phyloP scores from a whole-genome alignment of 2,888 invertebrate species.

The Lasioglossum villosulum region DNA sequence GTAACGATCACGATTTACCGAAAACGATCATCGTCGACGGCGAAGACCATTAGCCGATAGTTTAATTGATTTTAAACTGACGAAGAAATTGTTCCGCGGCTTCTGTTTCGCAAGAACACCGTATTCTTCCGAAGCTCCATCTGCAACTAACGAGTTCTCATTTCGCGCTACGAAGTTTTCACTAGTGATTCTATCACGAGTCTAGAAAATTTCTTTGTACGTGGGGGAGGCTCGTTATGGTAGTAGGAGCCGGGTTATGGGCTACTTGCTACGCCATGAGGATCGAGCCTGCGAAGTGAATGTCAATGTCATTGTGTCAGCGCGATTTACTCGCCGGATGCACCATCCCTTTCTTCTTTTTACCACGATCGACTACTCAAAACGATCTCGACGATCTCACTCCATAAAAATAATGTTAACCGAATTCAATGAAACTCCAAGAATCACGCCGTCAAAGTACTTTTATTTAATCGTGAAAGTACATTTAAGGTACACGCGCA shows the following conservation, averaged over 20 bases:
- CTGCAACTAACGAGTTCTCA: conserved; percentile 66
- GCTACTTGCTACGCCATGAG: conserved; percentile 78
- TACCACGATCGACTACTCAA: not conserved
- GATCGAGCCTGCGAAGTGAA: conserved; percentile 55
- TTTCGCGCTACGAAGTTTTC: conserved; percentile 76
- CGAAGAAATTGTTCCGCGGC: not conserved
- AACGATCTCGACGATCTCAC: not conserved
- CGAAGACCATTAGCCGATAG: not conserved
- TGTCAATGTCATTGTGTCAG: conserved; percentile 49
- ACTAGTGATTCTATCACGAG: conserved; percentile 75
- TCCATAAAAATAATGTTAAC: not conserved
- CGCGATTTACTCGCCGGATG: conserved; percentile 38
- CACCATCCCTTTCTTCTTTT: conserved; percentile 19
- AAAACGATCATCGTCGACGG: not conserved
- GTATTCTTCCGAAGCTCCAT: conserved; percentile 71
- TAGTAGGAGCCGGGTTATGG: conserved; percentile 80
- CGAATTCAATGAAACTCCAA: not conserved
- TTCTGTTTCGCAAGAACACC: not conserved
- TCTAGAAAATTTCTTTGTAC: conserved; percentile 78
- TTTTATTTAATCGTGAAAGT: not conserved
- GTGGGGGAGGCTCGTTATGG: conserved; percentile 77
- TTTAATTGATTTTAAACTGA: not conserved
- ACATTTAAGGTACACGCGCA: not conserved
- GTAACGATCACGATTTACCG: not conserved
- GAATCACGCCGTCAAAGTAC: not conserved